phyloP scores from a whole-genome alignment of 2,888 invertebrate species.

The Melanchra persicariae region DNA sequence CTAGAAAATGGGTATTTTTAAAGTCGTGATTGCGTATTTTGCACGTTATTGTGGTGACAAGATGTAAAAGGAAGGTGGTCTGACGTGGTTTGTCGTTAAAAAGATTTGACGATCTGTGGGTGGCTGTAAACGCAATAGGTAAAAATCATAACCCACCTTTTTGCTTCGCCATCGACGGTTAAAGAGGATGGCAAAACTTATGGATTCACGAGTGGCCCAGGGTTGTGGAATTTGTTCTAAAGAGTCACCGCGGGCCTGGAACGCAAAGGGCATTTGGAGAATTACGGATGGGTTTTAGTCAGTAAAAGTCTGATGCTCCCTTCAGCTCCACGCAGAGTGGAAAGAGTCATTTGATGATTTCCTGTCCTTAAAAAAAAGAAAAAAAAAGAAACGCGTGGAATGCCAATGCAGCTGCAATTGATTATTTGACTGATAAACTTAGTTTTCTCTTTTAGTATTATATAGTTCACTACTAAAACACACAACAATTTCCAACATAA shows the following conservation, averaged over 20 bases:
- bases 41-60: slow-evolving; percentile 37
- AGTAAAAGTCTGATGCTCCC: too few relatives aligned
- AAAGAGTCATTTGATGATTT: too few relatives aligned
- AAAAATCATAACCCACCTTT: neutral
- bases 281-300: too few relatives aligned
- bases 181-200: neutral
- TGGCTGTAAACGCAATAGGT: neutral
- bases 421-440: neutral
- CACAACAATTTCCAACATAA: neutral
- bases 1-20: slow-evolving; percentile 68
- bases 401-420: neutral
- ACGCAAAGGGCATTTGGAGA: too few relatives aligned
- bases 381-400: too few relatives aligned
- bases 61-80: neutral
- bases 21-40: slow-evolving; percentile 69
- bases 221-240: too few relatives aligned
- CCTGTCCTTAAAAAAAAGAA: too few relatives aligned
- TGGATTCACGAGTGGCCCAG: neutral
- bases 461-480: neutral
- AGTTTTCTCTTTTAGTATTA: neutral
- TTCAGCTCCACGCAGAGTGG: too few relatives aligned
- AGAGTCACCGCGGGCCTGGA: too few relatives aligned
- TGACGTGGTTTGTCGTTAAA: neutral
- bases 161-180: too few relatives aligned
- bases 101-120: neutral